Evolutionary conservation across 2,888 invertebrate species (phyloP).

Genomic region (Limulus polyphemus): DNA sequence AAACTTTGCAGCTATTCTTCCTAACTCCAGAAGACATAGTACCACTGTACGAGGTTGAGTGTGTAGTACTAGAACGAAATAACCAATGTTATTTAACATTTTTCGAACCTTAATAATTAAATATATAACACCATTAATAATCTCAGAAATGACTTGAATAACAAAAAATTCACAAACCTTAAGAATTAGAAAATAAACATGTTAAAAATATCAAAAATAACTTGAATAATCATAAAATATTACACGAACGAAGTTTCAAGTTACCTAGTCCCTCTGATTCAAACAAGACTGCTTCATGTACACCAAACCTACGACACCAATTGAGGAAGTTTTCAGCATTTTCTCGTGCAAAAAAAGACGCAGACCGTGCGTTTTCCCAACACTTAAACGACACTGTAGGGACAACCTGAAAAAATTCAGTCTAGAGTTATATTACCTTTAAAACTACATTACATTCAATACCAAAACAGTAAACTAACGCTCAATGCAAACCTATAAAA

Average conservation of each 20-base stretch:
- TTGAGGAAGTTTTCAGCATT: conserved; percentile 79
- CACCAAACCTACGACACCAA: conserved; percentile 69
- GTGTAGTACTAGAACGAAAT: conserved; percentile 52
- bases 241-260: neutral
- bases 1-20: conserved; percentile 57
- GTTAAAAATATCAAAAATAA: too few relatives aligned
- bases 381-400: conserved; percentile 61
- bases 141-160: too few relatives aligned
- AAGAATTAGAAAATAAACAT: too few relatives aligned
- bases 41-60: conserved; percentile 72
- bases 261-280: conserved; percentile 79
- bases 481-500: too few relatives aligned
- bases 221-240: too few relatives aligned
- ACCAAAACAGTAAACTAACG: too few relatives aligned
- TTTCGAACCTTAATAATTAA: too few relatives aligned
- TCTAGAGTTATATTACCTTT: too few relatives aligned
- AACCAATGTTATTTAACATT: too few relatives aligned
- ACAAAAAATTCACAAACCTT: too few relatives aligned
- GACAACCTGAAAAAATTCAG: conserved; percentile 28
- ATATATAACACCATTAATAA: too few relatives aligned
- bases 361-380: conserved; percentile 67
- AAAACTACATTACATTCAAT: too few relatives aligned
- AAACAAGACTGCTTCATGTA: conserved; percentile 73
- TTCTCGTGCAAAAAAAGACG: conserved; percentile 77
- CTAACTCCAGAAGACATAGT: conserved; percentile 69